Percentiles rank a stretch among this genome's conserved stretches.
phyloP scores from a whole-genome alignment of 2,888 invertebrate species.

The Chirona hameri region DNA sequence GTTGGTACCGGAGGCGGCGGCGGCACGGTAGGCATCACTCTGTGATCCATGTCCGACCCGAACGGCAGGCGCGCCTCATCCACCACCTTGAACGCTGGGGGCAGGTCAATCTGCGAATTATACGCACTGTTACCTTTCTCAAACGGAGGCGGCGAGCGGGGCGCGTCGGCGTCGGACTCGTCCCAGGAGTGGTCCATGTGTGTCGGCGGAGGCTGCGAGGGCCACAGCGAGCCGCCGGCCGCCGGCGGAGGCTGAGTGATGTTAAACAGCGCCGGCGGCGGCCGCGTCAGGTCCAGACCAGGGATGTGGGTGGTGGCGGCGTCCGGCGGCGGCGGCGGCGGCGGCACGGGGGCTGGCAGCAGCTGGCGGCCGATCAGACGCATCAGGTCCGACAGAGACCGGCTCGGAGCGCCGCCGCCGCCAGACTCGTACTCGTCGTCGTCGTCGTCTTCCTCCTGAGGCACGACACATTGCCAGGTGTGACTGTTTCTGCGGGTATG shows the following conservation, averaged over 20 bases:
- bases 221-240: background rate
- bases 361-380: background rate
- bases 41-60: background rate
- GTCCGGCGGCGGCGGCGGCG: background rate
- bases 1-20: background rate
- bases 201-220: background rate
- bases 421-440: constrained; percentile 5
- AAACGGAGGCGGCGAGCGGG: constrained; percentile 7
- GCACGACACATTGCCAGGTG: too few relatives aligned
- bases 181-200: background rate
- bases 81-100: constrained; percentile 13
- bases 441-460: too few relatives aligned
- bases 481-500: too few relatives aligned
- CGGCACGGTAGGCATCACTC: background rate
- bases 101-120: constrained; percentile 5
- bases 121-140: constrained; percentile 24
- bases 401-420: background rate
- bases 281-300: constrained; percentile 25
- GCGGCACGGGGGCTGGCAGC: background rate
- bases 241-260: background rate
- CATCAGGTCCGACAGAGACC: background rate
- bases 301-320: background rate
- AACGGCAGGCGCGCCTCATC: background rate
- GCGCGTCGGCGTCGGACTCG: background rate
- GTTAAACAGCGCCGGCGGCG: background rate